These are phyloP conservation scores for Drosophila mauritiana DNA, from an alignment of 1,140 invertebrate species.

Conservation along the genomic window DNA sequence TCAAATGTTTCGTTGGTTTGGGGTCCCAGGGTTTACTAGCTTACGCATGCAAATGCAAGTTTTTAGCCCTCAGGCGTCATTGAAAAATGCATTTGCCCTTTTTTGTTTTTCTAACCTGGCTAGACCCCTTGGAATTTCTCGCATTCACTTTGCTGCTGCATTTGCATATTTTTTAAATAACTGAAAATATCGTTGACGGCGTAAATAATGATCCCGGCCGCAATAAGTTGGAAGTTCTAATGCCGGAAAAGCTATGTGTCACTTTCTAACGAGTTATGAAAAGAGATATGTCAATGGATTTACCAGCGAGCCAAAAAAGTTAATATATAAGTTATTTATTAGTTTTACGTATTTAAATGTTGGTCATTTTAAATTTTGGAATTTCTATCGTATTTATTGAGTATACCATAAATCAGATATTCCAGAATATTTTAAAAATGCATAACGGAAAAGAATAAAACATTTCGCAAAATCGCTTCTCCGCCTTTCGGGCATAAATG, in stretches of 20 bases:
- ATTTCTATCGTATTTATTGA: neutral
- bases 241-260: neutral
- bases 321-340: neutral
- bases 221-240: constrained; percentile 22
- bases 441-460: constrained; percentile 46
- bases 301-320: neutral
- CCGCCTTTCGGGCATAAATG: constrained; percentile 60
- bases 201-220: constrained; percentile 56
- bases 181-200: constrained; percentile 43
- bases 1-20: constrained; percentile 8
- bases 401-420: constrained; percentile 14
- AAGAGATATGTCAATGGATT: neutral
- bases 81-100: constrained; percentile 23
- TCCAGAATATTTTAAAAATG: constrained; percentile 29
- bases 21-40: neutral
- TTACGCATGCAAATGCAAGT: constrained; percentile 15
- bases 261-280: neutral
- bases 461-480: constrained; percentile 31
- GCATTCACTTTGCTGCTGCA: constrained; percentile 40
- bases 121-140: constrained; percentile 39
- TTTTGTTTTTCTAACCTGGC: constrained; percentile 6
- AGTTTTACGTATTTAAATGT: neutral
- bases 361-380: neutral
- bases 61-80: constrained; percentile 9
- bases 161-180: constrained; percentile 59